Percentiles rank a stretch among this genome's conserved stretches.
These are phyloP conservation scores for Agrotis exclamationis DNA, from an alignment of 2,888 invertebrate genomes.

Conservation along the genomic window DNA sequence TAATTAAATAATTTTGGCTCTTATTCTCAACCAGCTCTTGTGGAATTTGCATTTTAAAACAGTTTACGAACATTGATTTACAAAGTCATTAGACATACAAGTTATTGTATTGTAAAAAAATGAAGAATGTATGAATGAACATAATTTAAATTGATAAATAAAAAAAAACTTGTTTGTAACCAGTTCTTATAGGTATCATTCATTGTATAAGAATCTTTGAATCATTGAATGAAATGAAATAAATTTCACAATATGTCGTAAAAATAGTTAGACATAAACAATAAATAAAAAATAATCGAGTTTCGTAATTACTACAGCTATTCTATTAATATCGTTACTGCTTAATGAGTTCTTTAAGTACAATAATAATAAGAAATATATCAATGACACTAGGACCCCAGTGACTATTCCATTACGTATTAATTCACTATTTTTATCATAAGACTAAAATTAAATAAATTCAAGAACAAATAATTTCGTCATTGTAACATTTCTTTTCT, in stretches of 20 bases:
- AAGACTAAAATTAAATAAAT: neutral
- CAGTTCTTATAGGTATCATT: neutral
- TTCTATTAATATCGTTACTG: constrained; percentile 25
- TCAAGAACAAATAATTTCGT: neutral
- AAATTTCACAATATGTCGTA: neutral
- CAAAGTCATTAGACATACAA: neutral
- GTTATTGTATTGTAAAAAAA: neutral
- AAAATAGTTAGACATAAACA: neutral
- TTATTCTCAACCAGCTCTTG: constrained; percentile 2
- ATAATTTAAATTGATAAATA: neutral
- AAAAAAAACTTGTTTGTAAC: too few species aligned
- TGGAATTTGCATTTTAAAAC: constrained; percentile 9
- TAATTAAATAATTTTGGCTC: neutral
- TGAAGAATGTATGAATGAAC: neutral
- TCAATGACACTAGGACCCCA: neutral
- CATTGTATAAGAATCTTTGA: neutral
- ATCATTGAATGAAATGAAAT: too few species aligned
- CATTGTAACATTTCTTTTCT: neutral
- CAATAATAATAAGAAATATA: constrained; percentile 6
- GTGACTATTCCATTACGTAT: neutral
- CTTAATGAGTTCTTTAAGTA: constrained; percentile 32
- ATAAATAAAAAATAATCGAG: constrained; percentile 25
- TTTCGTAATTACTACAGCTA: constrained; percentile 26
- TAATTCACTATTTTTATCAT: neutral
- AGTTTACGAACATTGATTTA: neutral